Evolutionary conservation across 2,113 vertebrate genomes (phyloP), one percentile per base, ranked within the genome.

Genomic region (Charadrius vociferus): DNA sequence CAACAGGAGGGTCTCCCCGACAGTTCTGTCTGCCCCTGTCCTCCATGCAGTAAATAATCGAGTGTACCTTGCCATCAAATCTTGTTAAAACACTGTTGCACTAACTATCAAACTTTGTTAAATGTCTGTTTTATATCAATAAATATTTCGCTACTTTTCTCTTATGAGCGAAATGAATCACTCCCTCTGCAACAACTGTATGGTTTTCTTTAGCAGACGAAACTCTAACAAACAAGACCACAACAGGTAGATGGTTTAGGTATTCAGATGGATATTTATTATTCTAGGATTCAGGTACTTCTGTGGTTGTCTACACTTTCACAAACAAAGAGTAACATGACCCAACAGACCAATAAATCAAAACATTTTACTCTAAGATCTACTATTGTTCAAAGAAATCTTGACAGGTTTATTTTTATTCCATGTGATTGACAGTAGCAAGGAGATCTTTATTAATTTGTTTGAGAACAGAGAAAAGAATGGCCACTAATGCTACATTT

Each of bases 371-470:
- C 13, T 43, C 4, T 43, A 63, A 82, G 15, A 41, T 32, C 24
- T 81, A 15, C 12, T 47, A 24, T 21, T 36, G 5, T 53, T 92
- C 12, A 70, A 39, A 67, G 36, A 75, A 72, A n/a, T 39, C 23
- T 39, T 66, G 8, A 41, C 17, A 32, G 30, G 45, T 43, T 68
- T 83, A 22, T 50, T 93, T 88, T 71, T 63, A 75, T 37, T 32
- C 12, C 1, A 0, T 34, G n/a, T 50, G 29, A 18, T 0, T 1
- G 30, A 70, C 43, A 3, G 15, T n/a, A 26, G 4, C 14, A 59
- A 65, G 16, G 32, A 63, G 12, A 39, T 32, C 3, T 23, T 50
- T 32, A 10, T 45, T 32, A 89, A 82, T 72, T 72, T 71, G 3
- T 62, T 53, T 81, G 47, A 59, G 36, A 94, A n/a, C 8, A 56